Conservation (phyloP, 2,888 invertebrate genomes). For the Cataglyphis altisquamis region DNA sequence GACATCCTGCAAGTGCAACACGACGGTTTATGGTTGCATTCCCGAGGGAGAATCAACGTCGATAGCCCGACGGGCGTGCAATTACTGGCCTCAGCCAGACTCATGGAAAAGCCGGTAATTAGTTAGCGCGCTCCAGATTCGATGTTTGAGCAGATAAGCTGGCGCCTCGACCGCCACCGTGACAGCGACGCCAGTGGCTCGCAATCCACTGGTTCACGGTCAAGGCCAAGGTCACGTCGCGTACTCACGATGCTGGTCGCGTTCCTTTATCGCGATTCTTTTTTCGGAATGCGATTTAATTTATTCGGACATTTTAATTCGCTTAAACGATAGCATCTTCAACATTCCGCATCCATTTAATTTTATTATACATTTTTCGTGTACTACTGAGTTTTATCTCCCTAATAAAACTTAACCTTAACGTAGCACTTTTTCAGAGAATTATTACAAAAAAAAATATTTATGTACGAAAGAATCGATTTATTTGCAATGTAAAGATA, state of each 20-base stretch:
- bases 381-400: neutral
- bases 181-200: slow-evolving; percentile 59
- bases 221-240: slow-evolving; percentile 72
- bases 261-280: slow-evolving; percentile 1
- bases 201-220: slow-evolving; percentile 71
- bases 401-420: neutral
- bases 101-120: slow-evolving; percentile 78
- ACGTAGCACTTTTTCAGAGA: neutral
- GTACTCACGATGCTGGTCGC: slow-evolving; percentile 17
- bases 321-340: neutral
- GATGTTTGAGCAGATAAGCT: slow-evolving; percentile 77
- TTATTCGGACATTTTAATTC: neutral
- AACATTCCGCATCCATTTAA: neutral
- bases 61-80: slow-evolving; percentile 72
- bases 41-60: slow-evolving; percentile 74
- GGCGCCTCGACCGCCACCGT: slow-evolving; percentile 65
- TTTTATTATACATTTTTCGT: neutral
- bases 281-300: neutral
- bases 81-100: slow-evolving; percentile 70
- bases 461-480: neutral
- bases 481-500: neutral
- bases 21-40: slow-evolving; percentile 63
- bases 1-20: slow-evolving; percentile 54
- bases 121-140: slow-evolving; percentile 77
- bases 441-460: neutral